Evolutionary conservation across 2,113 vertebrate species (phyloP), one percentile per base, ranked within the genome.

Genomic region (Abramis brama): DNA sequence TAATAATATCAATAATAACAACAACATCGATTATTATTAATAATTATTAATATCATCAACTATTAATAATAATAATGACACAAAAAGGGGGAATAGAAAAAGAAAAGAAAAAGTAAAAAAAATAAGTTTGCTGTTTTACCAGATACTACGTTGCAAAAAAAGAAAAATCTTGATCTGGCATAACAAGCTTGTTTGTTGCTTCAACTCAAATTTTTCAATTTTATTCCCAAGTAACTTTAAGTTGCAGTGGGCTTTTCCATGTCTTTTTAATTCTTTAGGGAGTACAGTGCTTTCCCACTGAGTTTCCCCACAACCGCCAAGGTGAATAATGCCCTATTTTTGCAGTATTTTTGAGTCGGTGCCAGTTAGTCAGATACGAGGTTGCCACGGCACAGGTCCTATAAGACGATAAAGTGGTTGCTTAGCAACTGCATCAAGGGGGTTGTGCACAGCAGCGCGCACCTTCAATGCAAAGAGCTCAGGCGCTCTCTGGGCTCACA

Each of bases 371-470:
- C 30, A 66, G 73, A 59, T 39, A 80, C 71, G n/a, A 81, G 39
- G 59, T n/a, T 85, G 80, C 59, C 64, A 39, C 75, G 55, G 45
- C 84, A 62, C n/a, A 57, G 66, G 79, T 52, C 81, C 66, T 47
- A 52, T 36, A 52, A 82, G 66, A 66, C 52, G 47, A 83, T 79
- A 68, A 84, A 84, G 85, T 30, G 74, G 94, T 95, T 93, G 93
- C 94, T 89, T 94, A 93, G 93, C 91, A 94, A 95, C 94, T 89
- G 88, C 89, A 90, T 92, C 86, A 87, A 39, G 79, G 86, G 81
- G 84, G 30, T 71, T 86, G 74, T 79, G 66, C 70, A 86, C 77
- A 83, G 43, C 43, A 55, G 55, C 23, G 13, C 30, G 39, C 71
- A 75, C 66, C 64, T 57, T 83, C 66, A 71, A 25, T 52, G 36